Conservation (phyloP, 2,888 invertebrate species). For the Coleophora flavipennella region DNA sequence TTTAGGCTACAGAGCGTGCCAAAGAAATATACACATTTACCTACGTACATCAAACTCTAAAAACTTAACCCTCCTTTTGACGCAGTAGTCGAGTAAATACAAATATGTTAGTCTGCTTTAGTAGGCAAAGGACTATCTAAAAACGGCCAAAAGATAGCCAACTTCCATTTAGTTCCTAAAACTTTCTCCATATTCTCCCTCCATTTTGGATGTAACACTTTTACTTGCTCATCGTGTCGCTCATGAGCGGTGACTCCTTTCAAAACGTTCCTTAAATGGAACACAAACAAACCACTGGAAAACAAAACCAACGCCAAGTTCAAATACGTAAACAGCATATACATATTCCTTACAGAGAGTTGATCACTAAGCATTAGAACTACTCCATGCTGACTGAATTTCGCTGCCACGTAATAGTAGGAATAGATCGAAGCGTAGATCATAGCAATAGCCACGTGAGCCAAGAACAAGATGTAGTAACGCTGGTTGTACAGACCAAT, state of each 20-base stretch:
- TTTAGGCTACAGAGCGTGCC: too few relatives aligned
- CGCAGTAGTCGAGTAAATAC: too few relatives aligned
- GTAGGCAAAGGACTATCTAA: conserved; percentile 74
- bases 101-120: too few relatives aligned
- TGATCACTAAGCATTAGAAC: conserved; percentile 26
- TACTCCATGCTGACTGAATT: conserved; percentile 26
- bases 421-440: conserved; percentile 78
- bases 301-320: conserved; percentile 32
- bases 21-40: too few relatives aligned
- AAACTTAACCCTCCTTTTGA: too few relatives aligned
- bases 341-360: conserved; percentile 29
- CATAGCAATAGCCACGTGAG: conserved; percentile 78
- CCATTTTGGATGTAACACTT: conserved; percentile 68
- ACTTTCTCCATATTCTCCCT: conserved; percentile 78
- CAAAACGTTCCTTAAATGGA: conserved; percentile 59
- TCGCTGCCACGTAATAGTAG: conserved; percentile 71
- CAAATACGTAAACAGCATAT: conserved; percentile 28
- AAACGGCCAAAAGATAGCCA: conserved; percentile 80
- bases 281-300: conserved; percentile 26
- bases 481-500: conserved; percentile 84
- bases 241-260: conserved; percentile 65
- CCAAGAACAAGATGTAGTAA: conserved; percentile 80
- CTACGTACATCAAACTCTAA: too few relatives aligned
- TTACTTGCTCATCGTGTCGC: conserved; percentile 56
- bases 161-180: conserved; percentile 80